Conservation (phyloP, 2,888 invertebrate genomes). For the Tetranychus piercei region DNA sequence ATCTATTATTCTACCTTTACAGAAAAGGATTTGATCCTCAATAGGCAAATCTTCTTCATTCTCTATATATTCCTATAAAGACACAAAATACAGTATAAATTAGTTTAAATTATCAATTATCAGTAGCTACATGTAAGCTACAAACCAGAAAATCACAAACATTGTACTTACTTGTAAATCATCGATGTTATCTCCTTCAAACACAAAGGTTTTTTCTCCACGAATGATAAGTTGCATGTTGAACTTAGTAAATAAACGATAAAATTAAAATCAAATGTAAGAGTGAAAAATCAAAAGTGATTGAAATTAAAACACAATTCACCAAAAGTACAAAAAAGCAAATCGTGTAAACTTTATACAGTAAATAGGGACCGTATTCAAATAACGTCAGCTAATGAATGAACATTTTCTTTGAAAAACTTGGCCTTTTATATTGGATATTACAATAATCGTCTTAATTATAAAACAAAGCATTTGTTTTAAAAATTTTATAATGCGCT, state of each 20-base stretch:
- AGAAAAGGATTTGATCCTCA: slow-evolving; percentile 43
- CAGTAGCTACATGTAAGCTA: neutral
- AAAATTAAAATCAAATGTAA: neutral
- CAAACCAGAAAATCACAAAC: neutral
- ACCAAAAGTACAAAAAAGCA: too few relatives aligned
- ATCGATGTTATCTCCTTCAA: slow-evolving; percentile 47
- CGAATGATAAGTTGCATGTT: slow-evolving; percentile 61
- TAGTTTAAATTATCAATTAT: neutral
- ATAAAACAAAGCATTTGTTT: too few relatives aligned
- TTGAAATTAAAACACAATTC: too few relatives aligned
- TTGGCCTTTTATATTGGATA: too few relatives aligned
- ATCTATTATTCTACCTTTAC: slow-evolving; percentile 51
- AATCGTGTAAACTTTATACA: too few relatives aligned
- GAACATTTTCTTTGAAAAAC: too few relatives aligned
- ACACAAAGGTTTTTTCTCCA: slow-evolving; percentile 52
- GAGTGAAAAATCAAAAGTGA: too few relatives aligned
- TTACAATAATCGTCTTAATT: too few relatives aligned
- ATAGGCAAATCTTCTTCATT: slow-evolving; percentile 30
- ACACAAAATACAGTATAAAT: neutral
- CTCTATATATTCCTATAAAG: slow-evolving; percentile 30
- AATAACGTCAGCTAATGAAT: too few relatives aligned
- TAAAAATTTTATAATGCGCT: too few relatives aligned
- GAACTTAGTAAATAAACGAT: neutral
- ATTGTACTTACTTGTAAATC: slow-evolving; percentile 49
- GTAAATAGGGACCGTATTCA: too few relatives aligned